Percentiles rank a stretch among this genome's conserved stretches.
Evolutionary conservation across 1,140 invertebrate genomes (phyloP).

Genomic region (Ceratina australensis): DNA sequence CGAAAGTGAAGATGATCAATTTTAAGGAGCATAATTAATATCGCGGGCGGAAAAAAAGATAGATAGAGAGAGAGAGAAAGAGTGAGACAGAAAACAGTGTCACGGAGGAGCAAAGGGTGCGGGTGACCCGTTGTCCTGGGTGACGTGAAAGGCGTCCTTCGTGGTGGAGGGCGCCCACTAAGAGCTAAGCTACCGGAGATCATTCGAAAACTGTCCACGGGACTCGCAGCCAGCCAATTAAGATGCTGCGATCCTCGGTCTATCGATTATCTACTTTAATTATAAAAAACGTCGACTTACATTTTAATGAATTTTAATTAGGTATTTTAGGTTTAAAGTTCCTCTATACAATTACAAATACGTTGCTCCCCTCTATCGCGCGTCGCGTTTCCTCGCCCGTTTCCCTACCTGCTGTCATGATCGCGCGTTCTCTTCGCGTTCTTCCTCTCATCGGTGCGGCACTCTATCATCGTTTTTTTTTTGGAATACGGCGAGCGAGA

Average conservation of each 20-base stretch:
- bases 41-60: neutral
- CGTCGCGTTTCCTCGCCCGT: conserved; percentile 53
- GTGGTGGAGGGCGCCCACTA: conserved; percentile 73
- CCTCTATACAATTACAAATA: conserved; percentile 72
- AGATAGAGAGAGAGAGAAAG: conserved; percentile 34
- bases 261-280: conserved; percentile 80
- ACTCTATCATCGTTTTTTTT: conserved; percentile 44
- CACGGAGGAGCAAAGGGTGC: conserved; percentile 45
- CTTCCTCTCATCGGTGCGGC: conserved; percentile 46
- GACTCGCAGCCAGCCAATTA: conserved; percentile 78
- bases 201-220: conserved; percentile 80
- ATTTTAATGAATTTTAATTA: conserved; percentile 73
- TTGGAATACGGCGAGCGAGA: conserved; percentile 24
- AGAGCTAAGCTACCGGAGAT: conserved; percentile 80
- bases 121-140: conserved; percentile 61
- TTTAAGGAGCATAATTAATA: no score
- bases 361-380: conserved; percentile 56
- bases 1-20: neutral
- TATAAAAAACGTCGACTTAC: conserved; percentile 76
- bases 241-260: conserved; percentile 78
- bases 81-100: conserved; percentile 20
- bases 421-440: conserved; percentile 49
- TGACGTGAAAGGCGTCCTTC: conserved; percentile 68
- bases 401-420: conserved; percentile 43
- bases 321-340: conserved; percentile 74